A percentile compares a stretch with the other conserved stretches of the same genome.
Conservation (phyloP, 2,888 invertebrate genomes). For the Sphaerophoria rueppellii region DNA sequence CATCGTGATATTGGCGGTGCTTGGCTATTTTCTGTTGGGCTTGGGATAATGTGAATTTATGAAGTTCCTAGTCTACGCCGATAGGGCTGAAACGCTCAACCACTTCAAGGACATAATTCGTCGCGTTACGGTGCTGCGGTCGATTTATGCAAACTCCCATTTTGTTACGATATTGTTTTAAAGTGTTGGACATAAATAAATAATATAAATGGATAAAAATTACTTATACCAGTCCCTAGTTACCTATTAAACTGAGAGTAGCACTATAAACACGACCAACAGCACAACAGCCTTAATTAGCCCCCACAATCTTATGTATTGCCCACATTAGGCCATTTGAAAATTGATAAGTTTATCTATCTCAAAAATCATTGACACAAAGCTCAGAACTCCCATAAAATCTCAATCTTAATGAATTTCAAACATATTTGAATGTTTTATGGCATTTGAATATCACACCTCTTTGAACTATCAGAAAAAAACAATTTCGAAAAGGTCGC, state of each 20-base stretch:
- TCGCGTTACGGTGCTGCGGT: too few relatives aligned
- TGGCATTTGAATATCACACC: conserved; percentile 29
- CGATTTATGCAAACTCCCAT: too few relatives aligned
- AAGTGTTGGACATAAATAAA: too few relatives aligned
- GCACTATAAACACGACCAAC: not conserved
- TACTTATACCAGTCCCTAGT: too few relatives aligned
- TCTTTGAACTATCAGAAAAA: not conserved
- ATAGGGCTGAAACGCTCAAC: too few relatives aligned
- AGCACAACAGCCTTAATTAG: conserved; percentile 1
- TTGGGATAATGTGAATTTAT: too few relatives aligned
- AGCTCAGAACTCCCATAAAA: conserved; percentile 1
- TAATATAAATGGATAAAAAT: too few relatives aligned
- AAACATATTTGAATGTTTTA: conserved; percentile 4
- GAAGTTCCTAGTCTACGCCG: too few relatives aligned
- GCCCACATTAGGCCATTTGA: not conserved
- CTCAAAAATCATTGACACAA: not conserved
- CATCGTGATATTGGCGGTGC: too few relatives aligned
- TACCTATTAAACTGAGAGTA: not conserved
- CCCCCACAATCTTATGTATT: not conserved
- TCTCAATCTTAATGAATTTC: not conserved
- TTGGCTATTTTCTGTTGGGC: too few relatives aligned
- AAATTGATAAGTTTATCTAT: conserved; percentile 16
- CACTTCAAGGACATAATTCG: too few relatives aligned
- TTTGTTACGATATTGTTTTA: too few relatives aligned
- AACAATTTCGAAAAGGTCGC: not conserved